Evolutionary conservation across 2,888 invertebrate genomes (phyloP), one percentile per base, ranked within the genome.

Genomic region (Lasioglossum marginatum): DNA sequence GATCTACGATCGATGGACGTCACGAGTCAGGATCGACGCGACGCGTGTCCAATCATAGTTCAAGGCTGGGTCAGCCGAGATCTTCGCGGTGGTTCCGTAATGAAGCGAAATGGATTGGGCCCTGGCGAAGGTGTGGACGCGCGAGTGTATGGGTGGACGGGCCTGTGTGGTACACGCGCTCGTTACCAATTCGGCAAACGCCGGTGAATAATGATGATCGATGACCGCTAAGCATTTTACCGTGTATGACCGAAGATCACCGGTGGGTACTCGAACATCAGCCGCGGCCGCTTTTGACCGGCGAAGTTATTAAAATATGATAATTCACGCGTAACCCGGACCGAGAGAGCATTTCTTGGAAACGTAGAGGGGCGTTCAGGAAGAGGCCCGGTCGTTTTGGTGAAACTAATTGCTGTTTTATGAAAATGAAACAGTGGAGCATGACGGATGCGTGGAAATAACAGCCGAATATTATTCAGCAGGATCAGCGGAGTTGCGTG

Each of bases 181-280:
- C 72, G 79, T 76, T 77, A 83, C 70, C 82, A 89, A 90, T 91
- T 91, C 88, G 87, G 88, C 89, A 87, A 90, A 90, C 80, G 83
- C 70, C 84, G 88, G 79, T 87, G 89, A 91, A 91, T 88, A 90
- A 91, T 88, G 91, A 91, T 90, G 91, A 90, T 91, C 90, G 88
- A 91, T 91, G 84, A 78, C 81, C 87, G 87, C 87, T 89, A 81
- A 84, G 79, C 79, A 85, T 90, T 87, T 88, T 82, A 82, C 83
- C 87, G 89, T 86, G 85, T 74, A 77, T 73, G 85, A 87, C 78
- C 81, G 81, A 87, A 83, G 85, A 85, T 87, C 87, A 79, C 79
- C 63, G 63, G 63, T 19, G 83, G 75, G 77, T 82, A 78, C 78
- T 71, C 77, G 80, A 78, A 79, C 85, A 87, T 86, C 81, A 78